Evolutionary conservation across 2,113 vertebrate genomes (phyloP), one percentile per base, ranked within the genome.

Genomic region (Fulmarus glacialis): DNA sequence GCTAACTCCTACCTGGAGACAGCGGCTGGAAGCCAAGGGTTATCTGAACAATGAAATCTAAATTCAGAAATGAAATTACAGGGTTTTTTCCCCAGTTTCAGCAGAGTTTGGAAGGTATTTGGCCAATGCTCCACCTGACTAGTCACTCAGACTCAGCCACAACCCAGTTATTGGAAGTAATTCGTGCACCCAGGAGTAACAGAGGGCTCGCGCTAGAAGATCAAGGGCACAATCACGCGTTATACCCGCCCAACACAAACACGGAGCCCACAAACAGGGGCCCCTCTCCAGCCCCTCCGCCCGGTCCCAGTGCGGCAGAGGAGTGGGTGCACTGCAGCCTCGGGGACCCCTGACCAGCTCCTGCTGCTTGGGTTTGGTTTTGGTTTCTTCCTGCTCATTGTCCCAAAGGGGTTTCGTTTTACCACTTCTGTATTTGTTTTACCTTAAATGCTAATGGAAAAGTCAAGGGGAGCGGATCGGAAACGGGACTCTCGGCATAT

Each of bases 281-380:
- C 11, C 30, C n/a, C 62, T 27, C 63, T 83, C 63, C 36, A n/a
- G 24, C 11, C 32, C n/a, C 26, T 63, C 38, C 38, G 15, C 42
- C 59, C 0, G 0, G 17, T 47, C 71, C 27, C 38, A 4, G 0
- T 1, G 2, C 34, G n/a, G 59, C 27, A 88, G n/a, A 86, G 5
- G 18, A 6, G 12, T 7, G 45, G 40, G 13, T 42, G 29, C n/a
- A 79, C 21, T 40, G 38, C 0, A 0, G 32, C 48, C 47, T 12
- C 1, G 0, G 42, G 16, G 43, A 91, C 16, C 26, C 21, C 26
- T 22, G 53, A 53, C 62, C 4, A 1, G 47, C 20, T 88, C 79
- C 38, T 10, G 4, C 38, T 38, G 56, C 67, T 53, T 75, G 18
- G 64, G 38, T 73, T 91, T 8, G 6, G 12, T 62, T 73, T 91